phyloP scores from a whole-genome alignment of 2,113 vertebrate species.

The Poecile atricapillus region DNA sequence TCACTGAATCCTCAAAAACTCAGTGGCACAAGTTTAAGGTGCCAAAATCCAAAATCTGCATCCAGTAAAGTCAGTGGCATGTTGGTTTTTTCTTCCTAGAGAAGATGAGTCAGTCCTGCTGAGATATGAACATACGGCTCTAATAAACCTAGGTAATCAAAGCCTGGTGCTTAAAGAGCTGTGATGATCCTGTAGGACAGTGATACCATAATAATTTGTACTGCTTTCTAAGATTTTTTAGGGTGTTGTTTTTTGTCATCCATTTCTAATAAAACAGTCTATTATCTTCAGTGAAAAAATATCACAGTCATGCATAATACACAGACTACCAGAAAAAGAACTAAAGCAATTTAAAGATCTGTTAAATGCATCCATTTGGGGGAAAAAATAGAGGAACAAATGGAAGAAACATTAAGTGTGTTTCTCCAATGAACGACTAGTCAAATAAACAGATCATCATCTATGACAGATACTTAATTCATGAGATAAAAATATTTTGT shows the following conservation, averaged over 20 bases:
- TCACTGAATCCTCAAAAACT: neutral
- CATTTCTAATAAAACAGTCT: neutral
- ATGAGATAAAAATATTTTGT: neutral
- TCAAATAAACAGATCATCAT: neutral
- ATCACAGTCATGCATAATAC: neutral
- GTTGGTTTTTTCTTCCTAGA: neutral
- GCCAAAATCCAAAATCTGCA: slow-evolving; percentile 13
- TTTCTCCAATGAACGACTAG: neutral
- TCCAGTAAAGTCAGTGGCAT: neutral
- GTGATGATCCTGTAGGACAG: neutral
- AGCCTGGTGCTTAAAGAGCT: neutral
- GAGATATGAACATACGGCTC: slow-evolving; percentile 39
- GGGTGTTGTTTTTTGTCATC: neutral
- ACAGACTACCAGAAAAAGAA: neutral
- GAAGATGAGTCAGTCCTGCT: slow-evolving; percentile 42
- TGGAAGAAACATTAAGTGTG: neutral
- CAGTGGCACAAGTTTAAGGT: neutral
- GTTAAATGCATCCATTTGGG: neutral
- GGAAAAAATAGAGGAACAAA: neutral
- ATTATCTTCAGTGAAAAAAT: neutral
- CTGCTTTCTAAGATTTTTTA: neutral
- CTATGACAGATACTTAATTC: neutral
- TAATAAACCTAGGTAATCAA: slow-evolving; percentile 18
- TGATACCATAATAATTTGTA: neutral
- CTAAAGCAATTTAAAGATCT: neutral